Percentiles rank a stretch among this genome's conserved stretches.
phyloP scores from a whole-genome alignment of 2,888 invertebrate genomes.

The Periphyllus acericola region DNA sequence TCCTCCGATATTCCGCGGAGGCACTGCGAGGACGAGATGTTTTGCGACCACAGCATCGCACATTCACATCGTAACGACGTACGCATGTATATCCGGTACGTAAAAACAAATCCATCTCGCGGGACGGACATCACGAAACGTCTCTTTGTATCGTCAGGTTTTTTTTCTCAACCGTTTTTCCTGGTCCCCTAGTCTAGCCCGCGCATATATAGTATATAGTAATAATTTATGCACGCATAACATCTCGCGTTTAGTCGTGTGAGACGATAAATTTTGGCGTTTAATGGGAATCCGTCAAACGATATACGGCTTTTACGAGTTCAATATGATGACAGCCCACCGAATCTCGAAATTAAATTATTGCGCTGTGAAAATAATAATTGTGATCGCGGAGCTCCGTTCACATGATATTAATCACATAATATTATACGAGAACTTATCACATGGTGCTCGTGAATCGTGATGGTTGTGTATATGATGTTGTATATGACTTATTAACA shows the following conservation, averaged over 20 bases:
- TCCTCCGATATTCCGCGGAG: background rate
- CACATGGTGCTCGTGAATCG: constrained; percentile 15
- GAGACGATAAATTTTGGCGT: constrained; percentile 48
- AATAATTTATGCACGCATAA: background rate
- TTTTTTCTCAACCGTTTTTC: background rate
- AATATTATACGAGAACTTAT: background rate
- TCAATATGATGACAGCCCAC: constrained; percentile 47
- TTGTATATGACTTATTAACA: background rate
- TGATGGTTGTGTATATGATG: background rate
- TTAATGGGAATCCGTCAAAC: constrained; percentile 56
- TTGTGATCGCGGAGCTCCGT: constrained; percentile 22
- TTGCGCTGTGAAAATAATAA: constrained; percentile 46
- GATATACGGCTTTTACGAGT: constrained; percentile 45
- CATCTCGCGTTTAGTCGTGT: background rate
- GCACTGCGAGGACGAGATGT: background rate
- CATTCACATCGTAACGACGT: background rate
- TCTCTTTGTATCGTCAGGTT: background rate
- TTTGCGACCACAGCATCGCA: constrained; percentile 22
- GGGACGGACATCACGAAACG: constrained; percentile 47
- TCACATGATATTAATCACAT: constrained; percentile 40
- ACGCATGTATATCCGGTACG: constrained; percentile 19
- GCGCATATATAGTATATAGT: no score
- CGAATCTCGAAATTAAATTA: constrained; percentile 40
- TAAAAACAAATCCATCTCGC: constrained; percentile 49
- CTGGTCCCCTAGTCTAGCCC: background rate